Evolutionary conservation across 1,140 invertebrate species (phyloP), one percentile per base, ranked within the genome.

Genomic region (Wasmannia auropunctata): DNA sequence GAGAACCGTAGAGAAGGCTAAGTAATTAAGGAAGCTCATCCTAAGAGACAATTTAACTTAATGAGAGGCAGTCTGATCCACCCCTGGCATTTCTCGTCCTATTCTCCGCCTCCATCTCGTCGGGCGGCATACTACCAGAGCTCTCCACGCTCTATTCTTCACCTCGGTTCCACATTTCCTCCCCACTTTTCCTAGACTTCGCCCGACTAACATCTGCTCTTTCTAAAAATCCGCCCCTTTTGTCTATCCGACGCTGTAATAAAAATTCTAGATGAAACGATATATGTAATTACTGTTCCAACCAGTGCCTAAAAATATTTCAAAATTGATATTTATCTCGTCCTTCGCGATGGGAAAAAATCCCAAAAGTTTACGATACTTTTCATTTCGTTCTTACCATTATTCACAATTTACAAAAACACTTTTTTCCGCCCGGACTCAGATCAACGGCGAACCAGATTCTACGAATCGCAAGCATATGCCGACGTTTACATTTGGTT

Each of bases 21-120:
- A 93, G 92, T 94, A 93, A 94, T 94, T 94, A 94, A 94, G 93
- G 93, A 91, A 94, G 91, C 93, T 94, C 93, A 94, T 94, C 92
- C 90, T 92, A 86, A 91, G 89, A 92, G 94, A 94, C 94, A 94
- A 94, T 94, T 94, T 91, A 93, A 91, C 91, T 94, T 94, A 94
- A 94, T 94, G 94, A 94, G 91, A 93, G 90, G 74, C 91, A 90
- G 89, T 86, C 90, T 88, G 91, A 91, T 90, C 91, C 91, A 92
- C 90, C 91, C 91, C 31, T 74, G 60, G 69, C 86, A 88, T 88
- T 58, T 83, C 88, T 77, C 80, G 25, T 40, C 54, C 79, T 81
- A 81, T 69, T 49, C 75, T 54, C 67, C 76, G 43, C 31, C 70
- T 76, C 60, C 65, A 58, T 72, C 25, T 72, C 79, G 40, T 83